A percentile compares a stretch with the other conserved stretches of the same genome.
phyloP scores from a whole-genome alignment of 2,888 invertebrate genomes.

The Drosophila kambysellisi region DNA sequence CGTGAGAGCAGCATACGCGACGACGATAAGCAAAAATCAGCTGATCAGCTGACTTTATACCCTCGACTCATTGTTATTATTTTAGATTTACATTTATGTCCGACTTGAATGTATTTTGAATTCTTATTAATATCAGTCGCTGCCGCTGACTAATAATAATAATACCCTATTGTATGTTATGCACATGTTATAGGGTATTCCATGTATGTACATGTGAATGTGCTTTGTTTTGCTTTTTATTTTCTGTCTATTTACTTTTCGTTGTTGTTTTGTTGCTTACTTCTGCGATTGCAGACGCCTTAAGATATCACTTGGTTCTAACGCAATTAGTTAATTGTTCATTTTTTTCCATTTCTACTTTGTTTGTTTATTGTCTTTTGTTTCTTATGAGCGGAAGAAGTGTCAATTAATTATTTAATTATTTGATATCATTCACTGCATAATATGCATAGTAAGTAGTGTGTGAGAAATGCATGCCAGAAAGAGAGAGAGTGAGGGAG shows the following conservation, averaged over 20 bases:
- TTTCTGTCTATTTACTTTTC: neutral
- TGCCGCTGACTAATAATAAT: neutral
- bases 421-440: slow-evolving; percentile 22
- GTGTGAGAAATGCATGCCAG: neutral
- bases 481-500: neutral
- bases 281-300: slow-evolving; percentile 30
- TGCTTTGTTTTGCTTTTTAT: slow-evolving; percentile 12
- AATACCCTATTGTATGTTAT: neutral
- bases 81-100: neutral
- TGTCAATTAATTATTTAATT: slow-evolving; percentile 39
- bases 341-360: neutral
- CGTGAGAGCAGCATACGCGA: slow-evolving; percentile 9
- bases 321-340: slow-evolving; percentile 49
- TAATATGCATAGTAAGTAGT: neutral
- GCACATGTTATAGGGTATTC: slow-evolving; percentile 20
- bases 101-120: too few species aligned
- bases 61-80: slow-evolving; percentile 1
- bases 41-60: slow-evolving; percentile 18
- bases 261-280: neutral
- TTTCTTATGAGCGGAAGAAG: slow-evolving; percentile 11
- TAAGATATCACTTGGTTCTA: slow-evolving; percentile 38
- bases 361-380: neutral
- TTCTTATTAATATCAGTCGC: neutral
- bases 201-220: slow-evolving; percentile 10
- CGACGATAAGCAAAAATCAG: neutral